Percentiles rank a stretch among this genome's conserved stretches.
Conservation (phyloP, 2,113 vertebrate species). For the Halichoerus grypus region DNA sequence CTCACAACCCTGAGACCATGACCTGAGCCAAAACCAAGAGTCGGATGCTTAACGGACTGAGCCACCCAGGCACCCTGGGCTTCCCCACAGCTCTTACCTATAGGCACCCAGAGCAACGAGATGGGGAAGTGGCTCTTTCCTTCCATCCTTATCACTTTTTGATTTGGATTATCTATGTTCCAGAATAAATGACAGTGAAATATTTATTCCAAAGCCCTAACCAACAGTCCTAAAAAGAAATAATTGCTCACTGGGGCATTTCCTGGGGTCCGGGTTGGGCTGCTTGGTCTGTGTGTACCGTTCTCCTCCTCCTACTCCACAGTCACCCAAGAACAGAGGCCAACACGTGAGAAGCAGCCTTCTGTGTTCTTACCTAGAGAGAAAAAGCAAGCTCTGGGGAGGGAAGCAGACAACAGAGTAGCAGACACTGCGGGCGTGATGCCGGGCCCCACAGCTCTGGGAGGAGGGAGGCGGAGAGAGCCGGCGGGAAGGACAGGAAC, state of each 20-base stretch:
- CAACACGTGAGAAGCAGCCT: not conserved
- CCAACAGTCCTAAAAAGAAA: not conserved
- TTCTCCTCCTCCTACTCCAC: not conserved
- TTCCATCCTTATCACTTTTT: not conserved
- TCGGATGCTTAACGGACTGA: no score
- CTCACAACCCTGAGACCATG: no score
- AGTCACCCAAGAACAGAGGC: not conserved
- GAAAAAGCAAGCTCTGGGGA: not conserved
- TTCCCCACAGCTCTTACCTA: not conserved
- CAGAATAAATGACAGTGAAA: not conserved
- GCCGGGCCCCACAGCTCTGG: not conserved
- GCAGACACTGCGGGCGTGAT: slow-evolving; percentile 31
- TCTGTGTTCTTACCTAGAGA: not conserved
- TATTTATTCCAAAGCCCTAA: not conserved
- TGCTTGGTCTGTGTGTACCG: not conserved
- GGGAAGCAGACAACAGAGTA: slow-evolving; percentile 21
- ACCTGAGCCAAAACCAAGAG: no score
- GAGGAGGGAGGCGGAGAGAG: not conserved
- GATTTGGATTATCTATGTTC: not conserved
- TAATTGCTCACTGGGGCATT: not conserved
- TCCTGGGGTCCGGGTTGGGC: not conserved
- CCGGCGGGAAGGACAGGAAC: slow-evolving; percentile 72
- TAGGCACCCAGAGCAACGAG: not conserved
- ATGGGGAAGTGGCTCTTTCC: not conserved
- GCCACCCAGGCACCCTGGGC: no score